Conservation (phyloP, 2,888 invertebrate species). For the Plebejus melissa region DNA sequence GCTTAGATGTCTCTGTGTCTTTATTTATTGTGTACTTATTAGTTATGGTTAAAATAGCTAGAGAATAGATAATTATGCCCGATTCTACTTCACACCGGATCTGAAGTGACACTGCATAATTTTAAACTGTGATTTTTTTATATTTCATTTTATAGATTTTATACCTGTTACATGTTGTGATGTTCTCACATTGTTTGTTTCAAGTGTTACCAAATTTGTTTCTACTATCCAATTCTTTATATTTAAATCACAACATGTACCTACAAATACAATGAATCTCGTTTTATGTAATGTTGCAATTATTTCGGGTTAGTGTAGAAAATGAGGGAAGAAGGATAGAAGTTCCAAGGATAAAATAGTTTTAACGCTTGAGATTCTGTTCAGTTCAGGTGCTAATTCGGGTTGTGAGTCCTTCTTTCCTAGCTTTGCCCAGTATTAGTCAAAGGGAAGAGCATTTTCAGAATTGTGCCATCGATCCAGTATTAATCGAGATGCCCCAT, state of each 20-base stretch:
- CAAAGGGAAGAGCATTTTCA: constrained; percentile 68
- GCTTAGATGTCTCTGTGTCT: constrained; percentile 74
- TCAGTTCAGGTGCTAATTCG: constrained; percentile 59
- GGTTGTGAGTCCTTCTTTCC: constrained; percentile 79
- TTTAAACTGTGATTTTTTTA: constrained; percentile 78
- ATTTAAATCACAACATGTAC: constrained; percentile 67
- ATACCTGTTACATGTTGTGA: constrained; percentile 76
- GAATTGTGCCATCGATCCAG: constrained; percentile 76
- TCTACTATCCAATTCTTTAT: constrained; percentile 47
- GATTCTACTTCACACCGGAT: constrained; percentile 67
- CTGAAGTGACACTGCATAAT: constrained; percentile 77
- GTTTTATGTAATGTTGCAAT: constrained; percentile 44
- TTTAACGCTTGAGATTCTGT: constrained; percentile 29
- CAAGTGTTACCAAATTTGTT: constrained; percentile 52
- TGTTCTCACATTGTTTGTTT: constrained; percentile 50
- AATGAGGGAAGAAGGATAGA: constrained; percentile 68
- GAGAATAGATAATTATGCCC: constrained; percentile 58
- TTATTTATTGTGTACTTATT: constrained; percentile 74
- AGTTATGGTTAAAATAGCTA: constrained; percentile 62
- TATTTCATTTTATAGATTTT: constrained; percentile 71
- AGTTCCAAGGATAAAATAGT: constrained; percentile 41
- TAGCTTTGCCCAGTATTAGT: constrained; percentile 73
- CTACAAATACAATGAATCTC: constrained; percentile 48
- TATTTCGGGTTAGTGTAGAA: constrained; percentile 58
- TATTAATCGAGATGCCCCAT: constrained; percentile 67